A percentile compares a stretch with the other conserved stretches of the same genome.
Conservation (phyloP, 2,797 vertebrate genomes). For the Triplophysa bombifrons region DNA sequence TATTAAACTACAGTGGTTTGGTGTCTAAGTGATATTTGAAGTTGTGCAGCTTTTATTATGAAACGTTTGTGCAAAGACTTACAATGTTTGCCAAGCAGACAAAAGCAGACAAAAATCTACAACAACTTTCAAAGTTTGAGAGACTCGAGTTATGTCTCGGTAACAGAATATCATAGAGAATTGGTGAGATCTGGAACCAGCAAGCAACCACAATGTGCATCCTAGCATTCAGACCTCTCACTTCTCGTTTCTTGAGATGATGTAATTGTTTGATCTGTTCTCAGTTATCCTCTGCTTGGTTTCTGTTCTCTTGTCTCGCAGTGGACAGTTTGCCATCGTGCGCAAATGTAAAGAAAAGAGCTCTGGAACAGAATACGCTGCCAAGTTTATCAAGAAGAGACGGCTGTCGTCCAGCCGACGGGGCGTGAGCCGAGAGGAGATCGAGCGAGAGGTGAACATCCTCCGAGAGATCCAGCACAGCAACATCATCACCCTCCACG, state of each 20-base stretch:
- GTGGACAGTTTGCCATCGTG: constrained; percentile 96
- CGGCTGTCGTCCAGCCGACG: constrained; percentile 93
- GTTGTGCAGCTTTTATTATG: neutral
- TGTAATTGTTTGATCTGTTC: neutral
- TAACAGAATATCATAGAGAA: too few species aligned
- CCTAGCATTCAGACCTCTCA: neutral
- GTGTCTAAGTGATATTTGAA: too few species aligned
- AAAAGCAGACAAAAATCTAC: neutral
- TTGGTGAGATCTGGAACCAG: too few species aligned
- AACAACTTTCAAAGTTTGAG: neutral
- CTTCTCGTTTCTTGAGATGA: neutral
- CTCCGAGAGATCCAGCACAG: constrained; percentile 95
- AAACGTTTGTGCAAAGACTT: neutral
- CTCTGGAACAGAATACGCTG: constrained; percentile 84
- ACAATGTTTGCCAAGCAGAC: neutral
- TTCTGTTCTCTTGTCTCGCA: constrained; percentile 57
- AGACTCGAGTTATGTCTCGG: too few species aligned
- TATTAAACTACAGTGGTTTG: too few species aligned
- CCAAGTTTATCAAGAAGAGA: constrained; percentile 98
- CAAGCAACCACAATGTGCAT: neutral
- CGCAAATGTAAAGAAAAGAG: constrained; percentile 91
- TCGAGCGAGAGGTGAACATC: constrained; percentile 96
- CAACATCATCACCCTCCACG: constrained; percentile 97
- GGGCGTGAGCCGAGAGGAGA: constrained; percentile 96
- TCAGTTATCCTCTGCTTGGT: neutral